phyloP scores from a whole-genome alignment of 2,797 vertebrate species.

The Mionectes olivaceus region DNA sequence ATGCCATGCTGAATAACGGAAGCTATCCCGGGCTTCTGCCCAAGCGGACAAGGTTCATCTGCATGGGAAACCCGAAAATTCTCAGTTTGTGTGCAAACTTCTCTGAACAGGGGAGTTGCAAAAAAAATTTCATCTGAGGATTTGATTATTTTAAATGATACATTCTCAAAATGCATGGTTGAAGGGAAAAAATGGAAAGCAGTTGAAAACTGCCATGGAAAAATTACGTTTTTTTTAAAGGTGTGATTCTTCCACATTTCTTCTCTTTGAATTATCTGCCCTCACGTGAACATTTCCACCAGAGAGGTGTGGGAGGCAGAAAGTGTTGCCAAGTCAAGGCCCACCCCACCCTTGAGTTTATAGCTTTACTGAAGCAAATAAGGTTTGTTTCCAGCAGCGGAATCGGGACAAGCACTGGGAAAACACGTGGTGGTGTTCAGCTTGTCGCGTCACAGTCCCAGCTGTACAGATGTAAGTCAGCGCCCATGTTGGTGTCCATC shows the following conservation, averaged over 20 bases:
- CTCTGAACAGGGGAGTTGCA: neutral
- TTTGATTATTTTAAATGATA: neutral
- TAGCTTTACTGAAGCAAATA: constrained; percentile 6
- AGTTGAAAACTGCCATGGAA: neutral
- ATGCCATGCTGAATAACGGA: neutral
- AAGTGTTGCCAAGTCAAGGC: neutral
- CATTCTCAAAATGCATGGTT: constrained; percentile 2
- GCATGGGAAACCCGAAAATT: neutral
- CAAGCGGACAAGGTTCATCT: fast-evolving
- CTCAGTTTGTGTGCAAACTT: neutral
- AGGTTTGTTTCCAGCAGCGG: neutral
- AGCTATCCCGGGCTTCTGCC: neutral
- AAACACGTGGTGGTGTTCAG: neutral
- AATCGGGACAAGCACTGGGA: neutral
- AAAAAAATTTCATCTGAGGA: neutral
- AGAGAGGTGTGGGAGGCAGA: neutral
- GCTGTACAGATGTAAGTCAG: neutral
- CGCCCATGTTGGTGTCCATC: neutral
- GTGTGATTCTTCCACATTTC: neutral
- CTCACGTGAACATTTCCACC: neutral
- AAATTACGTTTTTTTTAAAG: neutral
- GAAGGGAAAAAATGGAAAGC: neutral
- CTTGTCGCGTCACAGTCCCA: fast-evolving
- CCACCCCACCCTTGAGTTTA: neutral
- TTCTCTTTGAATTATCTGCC: neutral